Conservation (phyloP, 2,113 vertebrate genomes). For the Thinocorus orbignyianus region DNA sequence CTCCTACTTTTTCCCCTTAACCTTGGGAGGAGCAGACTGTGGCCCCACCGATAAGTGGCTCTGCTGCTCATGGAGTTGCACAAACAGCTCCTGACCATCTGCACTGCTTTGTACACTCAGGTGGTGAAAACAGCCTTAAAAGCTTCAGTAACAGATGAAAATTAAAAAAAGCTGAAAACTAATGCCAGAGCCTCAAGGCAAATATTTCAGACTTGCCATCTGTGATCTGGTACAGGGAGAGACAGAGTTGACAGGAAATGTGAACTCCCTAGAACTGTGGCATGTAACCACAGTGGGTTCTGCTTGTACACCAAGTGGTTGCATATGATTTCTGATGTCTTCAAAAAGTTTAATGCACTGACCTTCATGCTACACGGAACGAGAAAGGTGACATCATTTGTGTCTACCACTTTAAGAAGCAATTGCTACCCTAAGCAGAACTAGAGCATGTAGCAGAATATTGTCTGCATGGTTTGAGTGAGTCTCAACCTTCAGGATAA, state of each 20-base stretch:
- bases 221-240: not conserved
- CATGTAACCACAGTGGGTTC: not conserved
- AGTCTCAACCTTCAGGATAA: not conserved
- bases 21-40: not conserved
- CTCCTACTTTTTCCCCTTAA: not conserved
- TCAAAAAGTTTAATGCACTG: not conserved
- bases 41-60: not conserved
- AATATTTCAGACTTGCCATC: not conserved
- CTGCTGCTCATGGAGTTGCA: rapidly evolving
- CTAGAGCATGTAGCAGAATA: not conserved
- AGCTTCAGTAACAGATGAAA: rapidly evolving
- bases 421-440: not conserved
- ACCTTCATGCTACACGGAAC: not conserved
- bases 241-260: not conserved
- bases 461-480: not conserved
- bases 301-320: not conserved
- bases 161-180: not conserved
- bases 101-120: not conserved
- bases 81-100: not conserved
- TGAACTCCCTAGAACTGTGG: not conserved
- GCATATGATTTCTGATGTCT: not conserved
- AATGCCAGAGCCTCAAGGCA: not conserved
- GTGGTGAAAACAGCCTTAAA: not conserved
- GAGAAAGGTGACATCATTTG: not conserved
- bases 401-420: not conserved